phyloP scores from a whole-genome alignment of 2,888 invertebrate genomes.

The Griposia aprilina region DNA sequence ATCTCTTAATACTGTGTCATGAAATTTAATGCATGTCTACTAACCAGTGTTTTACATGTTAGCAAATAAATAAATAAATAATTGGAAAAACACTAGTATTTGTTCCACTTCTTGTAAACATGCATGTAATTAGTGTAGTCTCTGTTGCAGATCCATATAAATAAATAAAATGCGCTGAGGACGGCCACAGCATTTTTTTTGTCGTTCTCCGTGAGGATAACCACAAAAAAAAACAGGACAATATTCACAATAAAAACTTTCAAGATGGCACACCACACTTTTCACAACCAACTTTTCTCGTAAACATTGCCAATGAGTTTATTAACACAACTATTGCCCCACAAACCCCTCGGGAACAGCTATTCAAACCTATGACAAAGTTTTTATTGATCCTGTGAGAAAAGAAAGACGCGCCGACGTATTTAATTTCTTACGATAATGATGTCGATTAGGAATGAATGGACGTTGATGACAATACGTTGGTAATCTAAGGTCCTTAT shows the following conservation, averaged over 20 bases:
- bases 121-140: neutral
- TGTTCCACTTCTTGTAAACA: neutral
- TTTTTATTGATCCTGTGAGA: slow-evolving; percentile 28
- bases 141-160: neutral
- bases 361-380: slow-evolving; percentile 21
- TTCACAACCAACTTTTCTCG: slow-evolving; percentile 19
- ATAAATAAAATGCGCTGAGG: neutral
- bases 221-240: neutral
- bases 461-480: slow-evolving; percentile 22
- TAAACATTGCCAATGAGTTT: slow-evolving; percentile 27
- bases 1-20: too few species aligned
- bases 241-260: slow-evolving; percentile 10
- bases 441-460: slow-evolving; percentile 25
- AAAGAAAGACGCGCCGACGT: slow-evolving; percentile 31
- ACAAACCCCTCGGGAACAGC: neutral
- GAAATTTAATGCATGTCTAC: too few species aligned
- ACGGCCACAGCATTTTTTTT: neutral
- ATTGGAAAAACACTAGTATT: neutral
- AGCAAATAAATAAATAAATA: too few species aligned
- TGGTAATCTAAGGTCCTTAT: slow-evolving; percentile 1
- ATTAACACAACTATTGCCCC: slow-evolving; percentile 13
- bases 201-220: neutral
- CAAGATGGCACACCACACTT: neutral
- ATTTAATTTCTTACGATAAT: slow-evolving; percentile 32
- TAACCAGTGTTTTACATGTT: too few species aligned